Evolutionary conservation across 1,140 invertebrate species (phyloP).

Genomic region (Aphidius ervi): DNA sequence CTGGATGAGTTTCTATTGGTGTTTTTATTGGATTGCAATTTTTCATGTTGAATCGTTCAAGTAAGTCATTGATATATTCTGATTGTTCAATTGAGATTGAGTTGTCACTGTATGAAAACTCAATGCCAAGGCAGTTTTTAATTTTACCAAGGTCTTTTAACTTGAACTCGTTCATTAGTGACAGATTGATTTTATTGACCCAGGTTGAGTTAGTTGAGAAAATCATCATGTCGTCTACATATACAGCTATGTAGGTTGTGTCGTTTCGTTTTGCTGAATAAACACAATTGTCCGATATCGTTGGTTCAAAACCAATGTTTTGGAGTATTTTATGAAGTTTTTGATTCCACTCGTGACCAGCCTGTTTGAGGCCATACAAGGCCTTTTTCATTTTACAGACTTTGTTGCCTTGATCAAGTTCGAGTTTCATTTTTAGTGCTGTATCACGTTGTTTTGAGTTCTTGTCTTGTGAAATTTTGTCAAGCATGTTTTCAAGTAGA

Average conservation of each 20-base stretch:
- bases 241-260: constrained; percentile 20
- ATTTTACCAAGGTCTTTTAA: constrained; percentile 14
- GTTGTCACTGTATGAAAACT: constrained; percentile 10
- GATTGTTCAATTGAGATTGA: background rate
- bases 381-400: constrained; percentile 31
- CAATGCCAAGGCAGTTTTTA: constrained; percentile 20
- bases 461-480: background rate
- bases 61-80: background rate
- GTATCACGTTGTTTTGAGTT: constrained; percentile 1
- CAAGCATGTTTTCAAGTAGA: constrained; percentile 9
- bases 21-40: constrained; percentile 11
- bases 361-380: constrained; percentile 38
- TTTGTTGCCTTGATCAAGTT: constrained; percentile 22
- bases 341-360: constrained; percentile 30
- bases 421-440: constrained; percentile 22
- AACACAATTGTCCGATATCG: constrained; percentile 24
- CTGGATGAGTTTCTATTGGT: constrained; percentile 11
- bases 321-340: constrained; percentile 23
- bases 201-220: background rate
- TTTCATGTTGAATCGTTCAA: constrained; percentile 11
- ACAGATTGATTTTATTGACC: background rate
- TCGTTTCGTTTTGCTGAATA: constrained; percentile 19
- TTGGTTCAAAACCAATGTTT: constrained; percentile 21
- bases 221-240: constrained; percentile 30
- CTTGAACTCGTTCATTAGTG: constrained; percentile 12